Evolutionary conservation across 2,113 vertebrate species (phyloP), one percentile per base, ranked within the genome.

Genomic region (Leucopsar rothschildi): DNA sequence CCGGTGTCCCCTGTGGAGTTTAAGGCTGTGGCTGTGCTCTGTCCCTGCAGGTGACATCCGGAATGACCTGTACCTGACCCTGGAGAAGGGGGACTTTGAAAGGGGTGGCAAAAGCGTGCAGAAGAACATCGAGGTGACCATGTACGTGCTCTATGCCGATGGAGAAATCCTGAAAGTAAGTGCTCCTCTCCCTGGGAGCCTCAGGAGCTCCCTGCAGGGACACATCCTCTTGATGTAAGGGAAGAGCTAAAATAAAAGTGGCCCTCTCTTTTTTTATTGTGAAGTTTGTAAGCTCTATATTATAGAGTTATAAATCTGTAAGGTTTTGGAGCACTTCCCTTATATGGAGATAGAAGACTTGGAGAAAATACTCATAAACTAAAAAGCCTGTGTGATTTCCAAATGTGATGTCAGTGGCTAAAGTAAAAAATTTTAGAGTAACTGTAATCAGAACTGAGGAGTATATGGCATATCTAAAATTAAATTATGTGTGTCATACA

Each of bases 31-130:
- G 28, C 95, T 71, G 28, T 4, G 6, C 63, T 96, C 66, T 97
- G 45, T 94, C 13, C 12, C 68, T 45, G 28, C 89, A 99, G 99
- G 99, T 73, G 99, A 99, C 84, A 98, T 99, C 86, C 98, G 99
- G 49, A 99, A 99, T 35, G 99, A 99, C 97, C 96, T 99, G 25
- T 99, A 99, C 96, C 98, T 99, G 96, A 99, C 98, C 0, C 94
- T 99, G 97, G 99, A 99, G 93, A 98, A 98, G 90, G 99, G 99
- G 1, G 99, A 99, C 81, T 99, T 99, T 27, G 99, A 99, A 76
- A 97, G 99, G 96, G 99, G 99, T n/a, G 99, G 99, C 42, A 99
- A 99, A 88, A 99, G 99, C 6, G 99, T 99, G 27, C 99, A 99
- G 98, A 99, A 99, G 97, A 99, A 99, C 97, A 99, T 99, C 1